Percentiles rank a stretch among this genome's conserved stretches.
These are phyloP conservation scores for Paragorgia papillata DNA, from an alignment of 92 coral and sea anemone genomes.

Conservation along the genomic window DNA sequence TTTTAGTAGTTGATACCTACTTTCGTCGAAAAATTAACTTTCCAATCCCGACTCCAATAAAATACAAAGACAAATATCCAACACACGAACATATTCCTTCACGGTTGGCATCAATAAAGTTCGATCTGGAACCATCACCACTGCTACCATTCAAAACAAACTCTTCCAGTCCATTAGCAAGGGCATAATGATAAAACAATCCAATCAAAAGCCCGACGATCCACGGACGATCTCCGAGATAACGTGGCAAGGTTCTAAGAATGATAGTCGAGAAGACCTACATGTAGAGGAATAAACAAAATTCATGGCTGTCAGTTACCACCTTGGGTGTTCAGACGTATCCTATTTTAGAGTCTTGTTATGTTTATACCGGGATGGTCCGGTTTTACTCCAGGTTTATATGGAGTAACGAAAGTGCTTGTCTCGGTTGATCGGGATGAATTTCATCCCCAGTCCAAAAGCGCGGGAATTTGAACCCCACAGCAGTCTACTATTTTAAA, in stretches of 20 bases:
- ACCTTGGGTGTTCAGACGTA: too few species aligned
- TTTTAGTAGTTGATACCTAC: slow-evolving; percentile 57
- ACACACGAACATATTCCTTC: slow-evolving; percentile 86
- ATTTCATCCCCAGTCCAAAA: too few species aligned
- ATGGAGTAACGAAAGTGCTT: too few species aligned
- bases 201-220: slow-evolving; percentile 64
- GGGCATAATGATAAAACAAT: slow-evolving; percentile 65
- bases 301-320: too few species aligned
- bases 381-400: too few species aligned
- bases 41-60: slow-evolving; percentile 81
- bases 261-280: slow-evolving; percentile 78
- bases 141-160: slow-evolving; percentile 73
- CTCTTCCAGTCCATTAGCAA: slow-evolving; percentile 66
- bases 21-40: slow-evolving; percentile 71
- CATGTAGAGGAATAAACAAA: not conserved
- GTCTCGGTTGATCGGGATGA: too few species aligned
- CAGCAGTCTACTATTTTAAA: too few species aligned
- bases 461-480: too few species aligned
- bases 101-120: slow-evolving; percentile 84
- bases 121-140: slow-evolving; percentile 74
- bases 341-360: too few species aligned
- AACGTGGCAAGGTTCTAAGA: slow-evolving; percentile 52
- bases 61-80: slow-evolving; percentile 83
- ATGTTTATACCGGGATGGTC: too few species aligned
- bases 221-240: slow-evolving; percentile 8